phyloP scores from a whole-genome alignment of 2,113 vertebrate species.

The Petroica traversi region DNA sequence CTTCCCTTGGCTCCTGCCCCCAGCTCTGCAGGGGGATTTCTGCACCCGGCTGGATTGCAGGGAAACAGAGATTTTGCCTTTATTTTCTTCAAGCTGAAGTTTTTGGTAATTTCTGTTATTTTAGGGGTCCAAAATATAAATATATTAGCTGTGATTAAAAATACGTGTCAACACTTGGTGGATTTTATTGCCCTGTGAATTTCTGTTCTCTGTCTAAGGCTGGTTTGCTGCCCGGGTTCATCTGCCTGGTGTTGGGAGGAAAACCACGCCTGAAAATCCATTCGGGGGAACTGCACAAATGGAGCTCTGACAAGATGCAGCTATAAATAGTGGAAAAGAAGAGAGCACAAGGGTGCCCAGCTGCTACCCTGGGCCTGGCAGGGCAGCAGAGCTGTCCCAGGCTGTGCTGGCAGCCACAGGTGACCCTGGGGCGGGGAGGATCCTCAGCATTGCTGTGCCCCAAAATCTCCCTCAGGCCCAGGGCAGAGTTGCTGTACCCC shows the following conservation, averaged over 20 bases:
- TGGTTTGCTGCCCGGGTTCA: background rate
- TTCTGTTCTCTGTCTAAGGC: background rate
- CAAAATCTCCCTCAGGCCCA: no score
- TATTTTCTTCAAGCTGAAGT: background rate
- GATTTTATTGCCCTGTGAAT: background rate
- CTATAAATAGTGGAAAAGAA: slow-evolving; percentile 1
- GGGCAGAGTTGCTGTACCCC: background rate
- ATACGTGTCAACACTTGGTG: background rate
- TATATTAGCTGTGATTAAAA: background rate
- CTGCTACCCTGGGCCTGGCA: background rate
- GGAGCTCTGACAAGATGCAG: background rate
- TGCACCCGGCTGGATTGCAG: background rate
- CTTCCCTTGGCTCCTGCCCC: no score
- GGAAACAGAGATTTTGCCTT: background rate
- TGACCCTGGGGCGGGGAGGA: background rate
- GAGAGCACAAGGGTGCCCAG: background rate
- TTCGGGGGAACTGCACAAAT: background rate
- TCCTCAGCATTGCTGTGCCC: background rate
- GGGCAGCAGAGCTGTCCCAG: background rate
- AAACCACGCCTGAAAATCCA: background rate
- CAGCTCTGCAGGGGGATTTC: background rate
- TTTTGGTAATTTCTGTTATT: background rate
- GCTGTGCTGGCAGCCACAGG: background rate
- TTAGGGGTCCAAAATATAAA: background rate
- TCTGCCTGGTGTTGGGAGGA: background rate